phyloP scores from a whole-genome alignment of 2,888 invertebrate species.

The Listrodromus nycthemerus region DNA sequence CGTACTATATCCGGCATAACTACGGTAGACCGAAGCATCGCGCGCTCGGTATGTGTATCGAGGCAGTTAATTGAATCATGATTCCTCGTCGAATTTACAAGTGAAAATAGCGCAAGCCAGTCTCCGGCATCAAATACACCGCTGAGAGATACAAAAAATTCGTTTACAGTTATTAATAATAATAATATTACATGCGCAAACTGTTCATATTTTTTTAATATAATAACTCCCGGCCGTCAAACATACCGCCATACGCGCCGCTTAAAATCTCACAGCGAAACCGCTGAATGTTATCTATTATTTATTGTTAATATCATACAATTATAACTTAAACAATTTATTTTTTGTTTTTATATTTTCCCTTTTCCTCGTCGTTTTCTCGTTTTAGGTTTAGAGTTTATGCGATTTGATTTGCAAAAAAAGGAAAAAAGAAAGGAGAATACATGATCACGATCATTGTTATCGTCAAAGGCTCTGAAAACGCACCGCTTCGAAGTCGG shows the following conservation, averaged over 20 bases:
- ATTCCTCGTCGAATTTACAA: slow-evolving; percentile 61
- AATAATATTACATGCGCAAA: slow-evolving; percentile 57
- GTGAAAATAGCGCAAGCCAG: slow-evolving; percentile 45
- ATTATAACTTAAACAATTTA: slow-evolving; percentile 77
- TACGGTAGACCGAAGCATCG: slow-evolving; percentile 3
- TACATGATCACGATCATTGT: slow-evolving; percentile 42
- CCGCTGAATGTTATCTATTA: slow-evolving; percentile 72
- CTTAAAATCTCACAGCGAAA: slow-evolving; percentile 63
- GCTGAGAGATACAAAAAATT: slow-evolving; percentile 48
- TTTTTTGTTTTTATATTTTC: slow-evolving; percentile 60
- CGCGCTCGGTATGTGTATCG: slow-evolving; percentile 14
- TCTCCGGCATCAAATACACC: slow-evolving; percentile 33
- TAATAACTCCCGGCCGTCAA: slow-evolving; percentile 2
- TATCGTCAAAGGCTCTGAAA: slow-evolving; percentile 48
- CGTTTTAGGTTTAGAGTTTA: slow-evolving; percentile 65
- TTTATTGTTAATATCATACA: slow-evolving; percentile 77
- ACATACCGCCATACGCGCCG: slow-evolving; percentile 32
- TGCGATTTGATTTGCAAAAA: slow-evolving; percentile 52
- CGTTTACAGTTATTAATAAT: slow-evolving; percentile 32
- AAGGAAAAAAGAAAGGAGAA: slow-evolving; percentile 33
- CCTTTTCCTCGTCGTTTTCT: slow-evolving; percentile 32
- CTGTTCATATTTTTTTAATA: neutral
- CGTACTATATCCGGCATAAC: slow-evolving; percentile 25
- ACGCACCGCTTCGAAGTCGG: slow-evolving; percentile 34
- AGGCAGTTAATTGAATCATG: slow-evolving; percentile 16